phyloP scores from a whole-genome alignment of 2,113 vertebrate genomes.

The Melanerpes aurifrons region DNA sequence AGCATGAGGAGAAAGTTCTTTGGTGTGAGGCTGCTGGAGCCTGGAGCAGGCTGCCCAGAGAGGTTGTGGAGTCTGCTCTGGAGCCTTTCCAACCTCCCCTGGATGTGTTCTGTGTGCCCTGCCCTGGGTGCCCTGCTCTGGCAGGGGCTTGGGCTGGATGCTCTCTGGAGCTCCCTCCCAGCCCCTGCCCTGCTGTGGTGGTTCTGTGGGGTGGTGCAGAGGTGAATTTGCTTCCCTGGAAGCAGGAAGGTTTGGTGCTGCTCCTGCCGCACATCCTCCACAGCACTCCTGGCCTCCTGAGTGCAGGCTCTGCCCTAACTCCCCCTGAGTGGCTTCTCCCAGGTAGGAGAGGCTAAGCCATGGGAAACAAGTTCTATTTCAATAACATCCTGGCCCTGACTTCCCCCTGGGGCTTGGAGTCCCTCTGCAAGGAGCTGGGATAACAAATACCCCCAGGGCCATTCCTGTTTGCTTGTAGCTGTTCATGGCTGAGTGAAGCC shows the following conservation, averaged over 20 bases:
- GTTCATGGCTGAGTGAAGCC: conserved; percentile 62
- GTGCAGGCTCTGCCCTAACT: background rate
- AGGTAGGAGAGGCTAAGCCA: conserved; percentile 52
- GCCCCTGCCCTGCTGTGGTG: too few species aligned
- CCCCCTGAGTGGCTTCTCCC: conserved; percentile 32
- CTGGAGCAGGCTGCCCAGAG: too few species aligned
- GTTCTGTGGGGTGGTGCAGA: too few species aligned
- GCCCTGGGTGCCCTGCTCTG: too few species aligned
- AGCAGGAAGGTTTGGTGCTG: background rate
- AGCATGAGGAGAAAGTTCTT: too few species aligned
- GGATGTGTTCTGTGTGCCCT: too few species aligned
- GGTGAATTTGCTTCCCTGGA: background rate
- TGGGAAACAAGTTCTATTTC: conserved; percentile 64
- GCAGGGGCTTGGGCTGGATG: too few species aligned
- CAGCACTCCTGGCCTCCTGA: background rate
- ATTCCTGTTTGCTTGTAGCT: conserved; percentile 60
- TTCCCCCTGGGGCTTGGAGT: conserved; percentile 43
- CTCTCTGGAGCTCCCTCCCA: too few species aligned
- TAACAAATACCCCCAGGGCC: conserved; percentile 59
- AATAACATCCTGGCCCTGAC: conserved; percentile 65
- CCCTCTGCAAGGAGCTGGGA: conserved; percentile 59
- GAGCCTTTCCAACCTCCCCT: too few species aligned
- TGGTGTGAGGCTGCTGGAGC: too few species aligned
- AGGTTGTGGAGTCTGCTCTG: too few species aligned
- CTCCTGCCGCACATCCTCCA: background rate